Percentiles rank a stretch among this genome's conserved stretches.
phyloP scores from a whole-genome alignment of 2,113 vertebrate species.

The Atrichornis clamosus region DNA sequence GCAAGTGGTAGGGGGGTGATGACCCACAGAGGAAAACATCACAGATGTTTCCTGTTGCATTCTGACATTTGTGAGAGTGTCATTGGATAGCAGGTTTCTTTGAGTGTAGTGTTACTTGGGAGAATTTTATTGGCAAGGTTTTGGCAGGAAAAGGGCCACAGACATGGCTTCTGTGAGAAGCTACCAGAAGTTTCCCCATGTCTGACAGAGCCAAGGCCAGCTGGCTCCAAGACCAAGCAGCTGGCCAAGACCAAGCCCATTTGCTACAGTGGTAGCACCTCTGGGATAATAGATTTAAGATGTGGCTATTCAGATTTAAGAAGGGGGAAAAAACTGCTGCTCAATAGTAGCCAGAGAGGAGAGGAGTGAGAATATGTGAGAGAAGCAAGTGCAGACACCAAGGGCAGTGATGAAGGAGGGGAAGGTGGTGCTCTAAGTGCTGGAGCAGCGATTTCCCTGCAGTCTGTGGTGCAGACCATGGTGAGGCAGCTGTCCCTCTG shows the following conservation, averaged over 20 bases:
- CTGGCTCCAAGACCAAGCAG: rapidly evolving
- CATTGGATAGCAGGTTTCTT: not conserved
- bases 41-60: not conserved
- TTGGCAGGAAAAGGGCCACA: not conserved
- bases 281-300: not conserved
- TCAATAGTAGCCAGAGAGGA: not conserved
- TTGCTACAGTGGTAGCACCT: rapidly evolving
- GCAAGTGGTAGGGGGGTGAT: not conserved
- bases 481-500: not conserved
- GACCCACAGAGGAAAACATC: not conserved
- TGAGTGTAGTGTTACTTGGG: not conserved
- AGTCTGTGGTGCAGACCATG: not conserved
- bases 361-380: not conserved
- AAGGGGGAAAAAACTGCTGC: not conserved
- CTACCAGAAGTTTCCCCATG: not conserved
- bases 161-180: not conserved
- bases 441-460: not conserved
- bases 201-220: rapidly evolving
- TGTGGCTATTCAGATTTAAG: not conserved
- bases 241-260: rapidly evolving
- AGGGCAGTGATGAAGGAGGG: not conserved
- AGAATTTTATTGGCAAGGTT: not conserved
- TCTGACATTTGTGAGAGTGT: not conserved
- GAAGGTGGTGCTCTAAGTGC: not conserved
- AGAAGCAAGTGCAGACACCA: not conserved